These are phyloP conservation scores for Xenopus borealis DNA, from an alignment of 2,113 vertebrate species.

Conservation along the genomic window DNA sequence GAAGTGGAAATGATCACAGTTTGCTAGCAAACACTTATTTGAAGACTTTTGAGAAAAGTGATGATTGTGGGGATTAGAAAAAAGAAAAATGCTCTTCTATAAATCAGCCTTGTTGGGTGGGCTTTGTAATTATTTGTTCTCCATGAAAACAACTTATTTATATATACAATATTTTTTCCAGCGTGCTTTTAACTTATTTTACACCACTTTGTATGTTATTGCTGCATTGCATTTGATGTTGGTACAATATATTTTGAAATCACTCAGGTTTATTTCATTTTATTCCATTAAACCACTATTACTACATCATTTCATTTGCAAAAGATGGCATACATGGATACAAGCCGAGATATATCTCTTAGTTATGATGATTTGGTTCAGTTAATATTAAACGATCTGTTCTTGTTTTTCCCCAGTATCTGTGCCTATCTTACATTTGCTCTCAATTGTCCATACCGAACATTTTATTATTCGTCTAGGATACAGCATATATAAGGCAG, in stretches of 20 bases:
- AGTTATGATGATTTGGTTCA: conserved; percentile 51
- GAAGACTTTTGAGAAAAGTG: conserved; percentile 46
- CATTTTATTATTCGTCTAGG: no score
- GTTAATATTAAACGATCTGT: neutral
- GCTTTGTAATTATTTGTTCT: conserved; percentile 83
- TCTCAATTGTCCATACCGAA: no score
- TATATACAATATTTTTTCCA: conserved; percentile 81
- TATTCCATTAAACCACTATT: conserved; percentile 59
- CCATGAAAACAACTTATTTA: conserved; percentile 84
- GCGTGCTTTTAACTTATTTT: conserved; percentile 80
- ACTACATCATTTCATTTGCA: conserved; percentile 53
- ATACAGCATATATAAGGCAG: no score
- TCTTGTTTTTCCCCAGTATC: neutral
- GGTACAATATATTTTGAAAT: conserved; percentile 71
- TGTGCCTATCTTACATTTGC: neutral
- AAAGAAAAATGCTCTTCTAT: conserved; percentile 60
- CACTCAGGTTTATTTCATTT: conserved; percentile 64
- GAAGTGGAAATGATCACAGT: conserved; percentile 55
- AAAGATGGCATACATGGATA: conserved; percentile 55
- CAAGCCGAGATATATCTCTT: conserved; percentile 54
- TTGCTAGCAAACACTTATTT: conserved; percentile 55
- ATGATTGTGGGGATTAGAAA: conserved; percentile 4
- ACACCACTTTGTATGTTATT: conserved; percentile 63
- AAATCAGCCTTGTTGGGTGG: conserved; percentile 63
- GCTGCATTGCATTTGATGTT: conserved; percentile 70